Conservation (phyloP, 2,888 invertebrate species). For the Malachius bipustulatus region DNA sequence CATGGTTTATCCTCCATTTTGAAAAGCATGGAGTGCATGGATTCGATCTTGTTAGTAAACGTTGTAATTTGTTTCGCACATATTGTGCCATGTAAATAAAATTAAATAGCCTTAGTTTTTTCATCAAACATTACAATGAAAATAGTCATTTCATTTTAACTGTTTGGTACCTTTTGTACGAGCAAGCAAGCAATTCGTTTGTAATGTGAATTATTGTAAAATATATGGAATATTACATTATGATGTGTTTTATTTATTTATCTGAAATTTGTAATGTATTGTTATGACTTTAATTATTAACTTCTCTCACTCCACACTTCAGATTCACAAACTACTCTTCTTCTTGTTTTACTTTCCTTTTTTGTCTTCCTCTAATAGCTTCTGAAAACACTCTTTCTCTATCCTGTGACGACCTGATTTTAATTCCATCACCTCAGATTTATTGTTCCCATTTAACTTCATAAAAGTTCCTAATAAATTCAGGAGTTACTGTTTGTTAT, state of each 20-base stretch:
- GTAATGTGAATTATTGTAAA: slow-evolving; percentile 14
- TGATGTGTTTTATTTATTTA: not conserved
- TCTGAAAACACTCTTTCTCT: too few species aligned
- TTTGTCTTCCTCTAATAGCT: too few species aligned
- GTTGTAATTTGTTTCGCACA: slow-evolving; percentile 21
- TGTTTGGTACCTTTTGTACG: slow-evolving; percentile 13
- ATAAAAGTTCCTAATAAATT: too few species aligned
- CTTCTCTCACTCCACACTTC: too few species aligned
- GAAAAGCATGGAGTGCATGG: slow-evolving; percentile 4
- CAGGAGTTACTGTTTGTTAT: too few species aligned
- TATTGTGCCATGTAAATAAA: slow-evolving; percentile 30
- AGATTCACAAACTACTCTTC: too few species aligned
- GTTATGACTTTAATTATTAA: too few species aligned
- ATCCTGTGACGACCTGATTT: too few species aligned
- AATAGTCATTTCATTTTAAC: slow-evolving; percentile 10
- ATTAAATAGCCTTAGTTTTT: slow-evolving; percentile 8
- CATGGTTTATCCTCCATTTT: slow-evolving; percentile 5
- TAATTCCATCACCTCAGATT: too few species aligned
- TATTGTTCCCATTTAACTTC: too few species aligned
- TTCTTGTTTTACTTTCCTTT: too few species aligned
- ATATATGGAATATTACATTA: not conserved
- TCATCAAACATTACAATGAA: slow-evolving; percentile 7
- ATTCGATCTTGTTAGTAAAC: slow-evolving; percentile 5
- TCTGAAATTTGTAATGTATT: too few species aligned
- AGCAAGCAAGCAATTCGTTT: slow-evolving; percentile 13